Evolutionary conservation across 2,797 vertebrate genomes (phyloP).

Genomic region (Myotis pilosus): DNA sequence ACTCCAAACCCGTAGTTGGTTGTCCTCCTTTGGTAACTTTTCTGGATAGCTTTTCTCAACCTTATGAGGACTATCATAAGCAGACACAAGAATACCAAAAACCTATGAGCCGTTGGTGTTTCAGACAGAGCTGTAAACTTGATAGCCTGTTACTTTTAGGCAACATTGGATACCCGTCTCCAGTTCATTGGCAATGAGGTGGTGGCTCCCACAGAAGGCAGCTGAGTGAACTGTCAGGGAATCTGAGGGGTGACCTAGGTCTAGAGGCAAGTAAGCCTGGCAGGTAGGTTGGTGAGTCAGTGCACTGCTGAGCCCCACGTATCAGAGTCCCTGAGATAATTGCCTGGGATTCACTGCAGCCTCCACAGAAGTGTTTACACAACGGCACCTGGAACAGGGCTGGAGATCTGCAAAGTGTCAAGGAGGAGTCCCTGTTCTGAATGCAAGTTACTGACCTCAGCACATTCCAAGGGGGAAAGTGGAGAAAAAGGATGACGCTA

Average conservation of each 20-base stretch:
- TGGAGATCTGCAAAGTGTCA: conserved; percentile 65
- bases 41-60: not conserved
- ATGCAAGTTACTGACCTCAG: conserved; percentile 72
- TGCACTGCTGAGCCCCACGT: not conserved
- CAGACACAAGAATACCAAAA: not conserved
- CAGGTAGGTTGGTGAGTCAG: not conserved
- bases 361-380: conserved; percentile 50
- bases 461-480: conserved; percentile 78
- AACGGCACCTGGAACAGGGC: conserved; percentile 62
- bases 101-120: not conserved
- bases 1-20: not conserved
- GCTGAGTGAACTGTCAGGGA: conserved; percentile 38
- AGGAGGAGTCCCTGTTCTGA: conserved; percentile 65
- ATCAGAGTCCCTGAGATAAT: not conserved
- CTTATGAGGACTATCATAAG: not conserved
- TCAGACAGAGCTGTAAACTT: not conserved
- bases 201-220: not conserved
- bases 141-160: not conserved
- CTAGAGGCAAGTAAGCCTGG: not conserved
- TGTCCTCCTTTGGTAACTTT: not conserved
- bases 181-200: not conserved
- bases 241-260: conserved; percentile 51
- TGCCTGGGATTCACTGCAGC: not conserved
- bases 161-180: not conserved
- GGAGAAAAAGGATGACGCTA: conserved; percentile 76